Evolutionary conservation across 2,888 invertebrate species (phyloP), one percentile per base, ranked within the genome.

Genomic region (Xestoiulus laeticollis): DNA sequence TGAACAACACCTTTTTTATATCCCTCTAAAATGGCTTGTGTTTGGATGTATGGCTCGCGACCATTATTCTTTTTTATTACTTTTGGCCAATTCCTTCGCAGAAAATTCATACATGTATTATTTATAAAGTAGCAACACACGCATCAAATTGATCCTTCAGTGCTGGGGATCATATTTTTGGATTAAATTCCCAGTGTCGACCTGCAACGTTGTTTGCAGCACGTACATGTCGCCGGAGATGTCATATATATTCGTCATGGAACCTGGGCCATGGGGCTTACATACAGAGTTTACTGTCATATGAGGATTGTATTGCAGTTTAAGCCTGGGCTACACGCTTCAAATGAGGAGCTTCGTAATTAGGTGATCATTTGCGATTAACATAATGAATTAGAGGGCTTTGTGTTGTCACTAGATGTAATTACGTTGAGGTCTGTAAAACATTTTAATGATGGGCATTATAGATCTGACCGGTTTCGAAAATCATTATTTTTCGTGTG

Each of bases 11-110:
- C 68, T 68, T 68, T 38, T 26, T 68, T 68, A 59, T 68, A 68
- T 68, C 68, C 68, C 68, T 68, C 68, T 22, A 68, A 68, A 68
- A 68, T 68, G 68, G 68, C 68, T 10, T 26, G 68, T 26, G 68
- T 68, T 68, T 4, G 68, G 68, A 26, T 68, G 68, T 68, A 68
- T 68, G 68, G 26, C 68, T 68, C 8, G 26, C 68, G 26, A n/a
- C 68, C 68, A 68, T 68, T 68, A 68, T 68, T 68, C 68, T 68
- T 68, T 68, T 68, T 68, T 68, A 68, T 68, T 68, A 26, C 68
- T 6, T 68, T 26, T 26, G 68, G 26, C 68, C 68, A 26, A 68
- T 26, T 22, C 26, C 68, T 68, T 68, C 68, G 68, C 68, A 68
- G 68, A 68, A 68, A n/a, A 68, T 68, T 26, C 68, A 26, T 68